These are phyloP conservation scores for Acrocephalus scirpaceus DNA, from an alignment of 2,797 vertebrate genomes.

Conservation along the genomic window DNA sequence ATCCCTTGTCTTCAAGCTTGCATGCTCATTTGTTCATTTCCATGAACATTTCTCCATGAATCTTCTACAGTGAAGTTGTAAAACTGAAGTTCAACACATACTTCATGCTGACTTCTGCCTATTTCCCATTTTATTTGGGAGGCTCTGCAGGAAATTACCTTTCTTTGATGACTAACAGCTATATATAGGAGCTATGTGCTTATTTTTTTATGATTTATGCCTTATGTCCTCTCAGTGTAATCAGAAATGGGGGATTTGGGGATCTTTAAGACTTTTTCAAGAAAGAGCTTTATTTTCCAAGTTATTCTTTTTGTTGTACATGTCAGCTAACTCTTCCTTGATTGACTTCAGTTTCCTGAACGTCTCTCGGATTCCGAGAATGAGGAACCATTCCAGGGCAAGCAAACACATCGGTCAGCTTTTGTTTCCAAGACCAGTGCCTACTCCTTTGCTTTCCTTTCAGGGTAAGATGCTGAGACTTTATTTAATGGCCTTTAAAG, in stretches of 20 bases:
- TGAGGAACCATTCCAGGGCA: conserved; percentile 88
- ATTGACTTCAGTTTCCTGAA: conserved; percentile 77
- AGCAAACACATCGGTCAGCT: conserved; percentile 85
- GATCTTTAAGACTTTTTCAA: neutral
- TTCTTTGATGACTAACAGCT: neutral
- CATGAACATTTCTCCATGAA: neutral
- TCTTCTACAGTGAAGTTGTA: neutral
- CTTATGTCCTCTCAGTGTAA: neutral
- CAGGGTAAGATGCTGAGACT: conserved; percentile 78
- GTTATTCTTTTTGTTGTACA: neutral
- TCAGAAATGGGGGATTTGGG: neutral
- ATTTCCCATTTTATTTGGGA: neutral
- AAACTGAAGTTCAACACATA: neutral
- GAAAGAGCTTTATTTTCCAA: neutral
- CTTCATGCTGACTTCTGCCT: neutral
- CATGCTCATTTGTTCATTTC: rapidly evolving
- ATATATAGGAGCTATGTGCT: rapidly evolving
- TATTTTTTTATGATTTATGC: neutral
- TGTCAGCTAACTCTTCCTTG: conserved; percentile 46
- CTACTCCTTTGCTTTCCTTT: conserved; percentile 78
- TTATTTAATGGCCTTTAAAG: neutral
- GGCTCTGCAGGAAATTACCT: neutral
- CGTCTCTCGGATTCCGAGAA: conserved; percentile 94
- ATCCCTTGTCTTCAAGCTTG: neutral
- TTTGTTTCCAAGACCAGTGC: conserved; percentile 87